Base-by-base conservation (phyloP, 2,888 invertebrate genomes). In the Slavum lentiscoides region DNA sequence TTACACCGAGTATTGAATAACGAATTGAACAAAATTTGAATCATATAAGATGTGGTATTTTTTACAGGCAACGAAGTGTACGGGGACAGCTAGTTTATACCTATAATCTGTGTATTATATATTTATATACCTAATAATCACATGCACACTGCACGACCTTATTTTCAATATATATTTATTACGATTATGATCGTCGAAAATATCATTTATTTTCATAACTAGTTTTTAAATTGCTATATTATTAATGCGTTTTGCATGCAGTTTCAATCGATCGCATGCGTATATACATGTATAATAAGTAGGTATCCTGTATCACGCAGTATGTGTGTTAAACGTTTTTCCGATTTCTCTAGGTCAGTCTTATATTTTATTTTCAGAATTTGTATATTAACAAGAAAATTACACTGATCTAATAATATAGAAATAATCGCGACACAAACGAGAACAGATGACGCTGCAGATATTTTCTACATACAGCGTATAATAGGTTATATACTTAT, bases 331-430 rank as follows among this genome's bases (percentile, higher is more conserved):
- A 74, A 62, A 17, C 30, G 49, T 37, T 58, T 55, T 74, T 4
- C 39, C 23, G 39, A 55, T 37, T 39, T 74, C 64, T 66, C 17
- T 74, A 74, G 66, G 66, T 74, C 74, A 74, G 66, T 17, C 37
- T 64, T 55, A n/a, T 74, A 55, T 66, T 66, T 23, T n/a, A 39
- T 66, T 23, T 64, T 49, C 49, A 19, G 64, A 43, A 58, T 30
- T 62, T 17, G 62, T 64, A 64, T 64, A 62, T 13, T 53, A 15
- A 55, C 13, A 66, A 58, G 13, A 66, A 58, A 66, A 74, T 74
- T 74, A 23, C 19, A 17, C 21, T 39, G 37, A 37, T 39, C 17
- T 64, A 21, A n/a, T 64, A 37, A 4, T 30, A 30, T 30, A 30
- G 30, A 30, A n/a, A 30, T 30, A 30, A 30, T 30, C 4, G 30